phyloP scores from a whole-genome alignment of 2,113 vertebrate genomes.

The Alligator sinensis region DNA sequence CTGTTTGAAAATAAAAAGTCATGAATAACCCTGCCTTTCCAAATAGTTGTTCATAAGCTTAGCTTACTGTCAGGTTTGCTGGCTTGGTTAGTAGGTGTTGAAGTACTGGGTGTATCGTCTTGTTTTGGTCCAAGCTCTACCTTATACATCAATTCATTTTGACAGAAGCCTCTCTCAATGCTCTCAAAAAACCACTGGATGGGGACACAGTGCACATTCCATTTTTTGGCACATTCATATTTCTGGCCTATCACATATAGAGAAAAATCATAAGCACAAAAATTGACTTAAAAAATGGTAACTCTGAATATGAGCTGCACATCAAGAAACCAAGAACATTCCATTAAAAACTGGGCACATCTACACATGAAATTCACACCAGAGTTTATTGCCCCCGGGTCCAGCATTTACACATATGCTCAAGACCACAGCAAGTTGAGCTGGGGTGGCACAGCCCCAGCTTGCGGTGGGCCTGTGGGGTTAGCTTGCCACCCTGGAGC shows the following conservation, averaged over 20 bases:
- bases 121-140: slow-evolving; percentile 73
- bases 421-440: no score
- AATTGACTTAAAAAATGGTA: not conserved
- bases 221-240: slow-evolving; percentile 94
- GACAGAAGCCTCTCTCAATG: slow-evolving; percentile 93
- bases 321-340: not conserved
- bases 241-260: slow-evolving; percentile 88
- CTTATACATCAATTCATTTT: slow-evolving; percentile 91
- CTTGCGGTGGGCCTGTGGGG: no score
- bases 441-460: no score
- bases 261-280: not conserved
- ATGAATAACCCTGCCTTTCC: not conserved
- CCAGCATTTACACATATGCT: no score
- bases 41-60: not conserved
- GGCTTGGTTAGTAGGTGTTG: slow-evolving; percentile 86
- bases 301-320: not conserved
- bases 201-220: slow-evolving; percentile 96
- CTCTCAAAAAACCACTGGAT: slow-evolving; percentile 96
- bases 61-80: slow-evolving; percentile 79
- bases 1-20: not conserved
- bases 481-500: no score
- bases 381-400: no score
- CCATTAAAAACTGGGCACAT: not conserved
- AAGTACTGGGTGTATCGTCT: slow-evolving; percentile 82
- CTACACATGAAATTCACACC: no score